Percentiles rank a stretch among this genome's conserved stretches.
phyloP scores from a whole-genome alignment of 2,113 vertebrate genomes.

The Chloropsis hardwickii region DNA sequence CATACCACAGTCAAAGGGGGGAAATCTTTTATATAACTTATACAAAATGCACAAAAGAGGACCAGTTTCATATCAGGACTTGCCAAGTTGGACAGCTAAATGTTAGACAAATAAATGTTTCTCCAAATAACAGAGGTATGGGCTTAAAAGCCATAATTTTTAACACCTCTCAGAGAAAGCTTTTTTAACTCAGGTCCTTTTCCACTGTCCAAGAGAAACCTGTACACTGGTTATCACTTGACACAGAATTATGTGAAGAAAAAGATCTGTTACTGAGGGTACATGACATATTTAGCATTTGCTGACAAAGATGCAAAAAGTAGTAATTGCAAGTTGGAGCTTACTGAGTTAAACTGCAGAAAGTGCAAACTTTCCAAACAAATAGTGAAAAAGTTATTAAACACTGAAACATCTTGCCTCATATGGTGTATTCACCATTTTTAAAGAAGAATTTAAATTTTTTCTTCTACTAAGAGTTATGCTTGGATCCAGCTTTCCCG shows the following conservation, averaged over 20 bases:
- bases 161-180: background rate
- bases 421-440: background rate
- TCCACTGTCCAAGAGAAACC: background rate
- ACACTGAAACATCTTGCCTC: background rate
- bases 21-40: background rate
- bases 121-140: background rate
- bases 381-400: background rate
- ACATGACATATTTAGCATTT: background rate
- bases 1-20: background rate
- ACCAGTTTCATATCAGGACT: background rate
- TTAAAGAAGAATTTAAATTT: background rate
- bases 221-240: background rate
- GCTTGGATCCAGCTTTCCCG: background rate
- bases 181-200: background rate
- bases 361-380: background rate
- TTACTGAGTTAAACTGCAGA: background rate
- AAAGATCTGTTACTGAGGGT: background rate
- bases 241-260: background rate
- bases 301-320: background rate
- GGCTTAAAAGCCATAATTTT: background rate
- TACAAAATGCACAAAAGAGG: background rate
- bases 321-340: background rate
- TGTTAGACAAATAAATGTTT: background rate
- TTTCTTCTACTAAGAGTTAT: background rate
- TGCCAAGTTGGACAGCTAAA: background rate